Evolutionary conservation across 2,797 vertebrate genomes (phyloP).

Genomic region (Sebastes paucispinis): DNA sequence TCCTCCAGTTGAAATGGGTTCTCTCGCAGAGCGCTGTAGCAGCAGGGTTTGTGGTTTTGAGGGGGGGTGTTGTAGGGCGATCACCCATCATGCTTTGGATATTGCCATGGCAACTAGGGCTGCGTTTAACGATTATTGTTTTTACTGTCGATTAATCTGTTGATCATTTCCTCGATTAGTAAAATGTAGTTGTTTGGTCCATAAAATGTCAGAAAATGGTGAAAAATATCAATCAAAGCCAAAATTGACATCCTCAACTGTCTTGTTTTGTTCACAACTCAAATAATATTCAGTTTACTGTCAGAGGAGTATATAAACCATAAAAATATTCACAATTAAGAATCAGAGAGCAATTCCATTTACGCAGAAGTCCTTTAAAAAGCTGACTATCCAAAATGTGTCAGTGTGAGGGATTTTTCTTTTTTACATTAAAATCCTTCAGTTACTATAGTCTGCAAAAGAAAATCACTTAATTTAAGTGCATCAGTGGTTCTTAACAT

Average conservation of each 20-base stretch:
- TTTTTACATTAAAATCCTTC: not conserved
- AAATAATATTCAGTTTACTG: too few species aligned
- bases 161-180: too few species aligned
- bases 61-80: constrained; percentile 13
- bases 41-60: not conserved
- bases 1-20: constrained; percentile 14
- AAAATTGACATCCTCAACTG: too few species aligned
- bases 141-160: too few species aligned
- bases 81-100: not conserved
- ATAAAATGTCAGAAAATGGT: too few species aligned
- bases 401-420: not conserved
- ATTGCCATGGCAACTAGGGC: constrained; percentile 29
- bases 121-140: too few species aligned
- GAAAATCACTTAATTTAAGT: not conserved
- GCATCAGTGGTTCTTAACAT: not conserved
- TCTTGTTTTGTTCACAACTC: too few species aligned
- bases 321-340: too few species aligned
- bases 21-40: not conserved
- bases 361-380: not conserved
- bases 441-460: not conserved
- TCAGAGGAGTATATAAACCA: too few species aligned
- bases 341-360: not conserved
- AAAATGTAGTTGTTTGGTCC: too few species aligned
- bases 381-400: not conserved
- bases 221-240: too few species aligned